A percentile compares a stretch with the other conserved stretches of the same genome.
phyloP scores from a whole-genome alignment of 2,888 invertebrate genomes.

The Apamea crenata region DNA sequence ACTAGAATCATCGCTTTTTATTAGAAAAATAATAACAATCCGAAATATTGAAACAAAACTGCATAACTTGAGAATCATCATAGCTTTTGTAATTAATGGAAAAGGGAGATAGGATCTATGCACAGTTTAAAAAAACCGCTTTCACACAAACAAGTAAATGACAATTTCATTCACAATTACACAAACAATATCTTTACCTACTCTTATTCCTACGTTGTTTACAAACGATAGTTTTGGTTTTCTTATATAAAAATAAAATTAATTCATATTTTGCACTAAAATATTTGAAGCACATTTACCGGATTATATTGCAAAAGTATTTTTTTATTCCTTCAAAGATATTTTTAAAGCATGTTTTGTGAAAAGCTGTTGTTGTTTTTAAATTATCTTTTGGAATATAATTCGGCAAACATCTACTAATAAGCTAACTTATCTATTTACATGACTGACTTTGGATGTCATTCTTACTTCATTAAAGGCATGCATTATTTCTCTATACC shows the following conservation, averaged over 20 bases:
- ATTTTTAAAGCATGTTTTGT: not conserved
- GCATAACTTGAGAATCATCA: constrained; percentile 11
- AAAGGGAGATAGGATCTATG: not conserved
- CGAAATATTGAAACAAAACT: constrained; percentile 16
- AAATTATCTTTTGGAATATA: constrained; percentile 13
- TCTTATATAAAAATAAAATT: constrained; percentile 80
- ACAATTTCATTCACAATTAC: constrained; percentile 45
- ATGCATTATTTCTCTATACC: constrained; percentile 29
- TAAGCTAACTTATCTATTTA: constrained; percentile 75
- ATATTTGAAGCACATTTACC: constrained; percentile 54
- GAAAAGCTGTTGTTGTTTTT: not conserved
- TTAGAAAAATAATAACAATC: constrained; percentile 51
- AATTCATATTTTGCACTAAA: constrained; percentile 70
- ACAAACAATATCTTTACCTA: constrained; percentile 52
- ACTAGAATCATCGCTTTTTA: constrained; percentile 33
- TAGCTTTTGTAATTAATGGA: not conserved
- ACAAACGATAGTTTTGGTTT: constrained; percentile 78
- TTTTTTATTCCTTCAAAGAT: not conserved
- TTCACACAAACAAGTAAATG: constrained; percentile 38
- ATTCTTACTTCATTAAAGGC: constrained; percentile 45
- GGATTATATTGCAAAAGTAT: constrained; percentile 21
- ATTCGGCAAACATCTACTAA: constrained; percentile 48
- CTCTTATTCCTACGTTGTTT: constrained; percentile 52
- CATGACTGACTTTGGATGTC: constrained; percentile 80
- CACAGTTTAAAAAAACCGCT: constrained; percentile 14